phyloP scores from a whole-genome alignment of 2,888 invertebrate genomes.

The Agonopterix alstromeriana region DNA sequence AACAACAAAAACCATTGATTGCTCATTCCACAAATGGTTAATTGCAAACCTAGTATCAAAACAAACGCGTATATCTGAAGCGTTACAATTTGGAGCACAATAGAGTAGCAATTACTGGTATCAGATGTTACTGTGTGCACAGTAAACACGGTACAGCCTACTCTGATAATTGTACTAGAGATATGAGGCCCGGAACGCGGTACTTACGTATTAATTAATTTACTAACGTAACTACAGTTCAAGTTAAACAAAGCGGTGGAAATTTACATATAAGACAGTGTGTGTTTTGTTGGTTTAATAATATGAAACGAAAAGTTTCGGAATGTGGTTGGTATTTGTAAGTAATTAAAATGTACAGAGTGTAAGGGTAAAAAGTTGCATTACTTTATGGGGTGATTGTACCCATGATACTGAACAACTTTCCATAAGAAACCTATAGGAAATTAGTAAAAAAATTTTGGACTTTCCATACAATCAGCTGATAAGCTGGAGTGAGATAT shows the following conservation, averaged over 20 bases:
- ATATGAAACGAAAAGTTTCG: not conserved
- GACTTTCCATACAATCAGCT: too few relatives aligned
- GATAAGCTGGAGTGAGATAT: too few relatives aligned
- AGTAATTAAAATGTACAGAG: not conserved
- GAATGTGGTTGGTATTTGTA: not conserved
- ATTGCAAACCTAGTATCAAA: not conserved
- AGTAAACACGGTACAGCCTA: conserved; percentile 18
- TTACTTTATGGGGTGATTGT: too few relatives aligned
- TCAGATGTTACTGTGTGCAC: conserved; percentile 19
- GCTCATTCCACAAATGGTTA: not conserved
- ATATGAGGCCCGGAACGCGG: not conserved
- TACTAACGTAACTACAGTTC: conserved; percentile 14
- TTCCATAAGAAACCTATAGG: too few relatives aligned
- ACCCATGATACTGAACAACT: too few relatives aligned
- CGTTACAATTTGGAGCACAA: conserved; percentile 15
- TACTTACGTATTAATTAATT: conserved; percentile 32
- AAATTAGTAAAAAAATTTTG: too few relatives aligned
- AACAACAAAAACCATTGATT: not conserved
- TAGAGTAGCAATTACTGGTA: conserved; percentile 28
- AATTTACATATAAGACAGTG: not conserved
- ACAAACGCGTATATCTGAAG: conserved; percentile 3
- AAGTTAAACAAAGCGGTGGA: conserved; percentile 1
- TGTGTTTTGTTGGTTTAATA: not conserved
- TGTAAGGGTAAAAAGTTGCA: too few relatives aligned
- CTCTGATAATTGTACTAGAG: conserved; percentile 16